These are phyloP conservation scores for Peromyscus attwateri DNA, from an alignment of 2,797 vertebrate genomes.

Conservation along the genomic window DNA sequence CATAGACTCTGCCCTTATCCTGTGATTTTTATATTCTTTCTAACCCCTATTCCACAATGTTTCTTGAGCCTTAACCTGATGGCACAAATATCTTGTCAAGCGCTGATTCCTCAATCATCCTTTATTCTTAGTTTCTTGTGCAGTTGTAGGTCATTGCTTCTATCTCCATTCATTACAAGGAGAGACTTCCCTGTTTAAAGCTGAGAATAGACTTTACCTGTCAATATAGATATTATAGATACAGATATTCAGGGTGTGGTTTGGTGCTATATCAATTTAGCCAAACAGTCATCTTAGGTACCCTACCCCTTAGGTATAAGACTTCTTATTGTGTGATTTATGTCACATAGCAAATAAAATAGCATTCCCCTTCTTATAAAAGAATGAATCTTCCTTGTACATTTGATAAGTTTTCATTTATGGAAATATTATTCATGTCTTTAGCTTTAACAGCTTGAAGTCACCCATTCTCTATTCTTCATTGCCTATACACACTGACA, in stretches of 20 bases:
- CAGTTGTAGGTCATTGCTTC: background rate
- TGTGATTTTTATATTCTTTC: background rate
- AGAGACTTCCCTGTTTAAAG: background rate
- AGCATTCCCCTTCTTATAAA: background rate
- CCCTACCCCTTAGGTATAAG: background rate
- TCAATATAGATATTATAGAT: too few species aligned
- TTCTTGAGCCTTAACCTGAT: background rate
- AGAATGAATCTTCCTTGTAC: background rate
- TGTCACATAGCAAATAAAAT: background rate
- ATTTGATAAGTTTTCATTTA: background rate
- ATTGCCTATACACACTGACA: background rate
- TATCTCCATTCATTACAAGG: background rate
- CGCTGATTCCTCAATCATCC: background rate
- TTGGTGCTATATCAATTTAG: background rate
- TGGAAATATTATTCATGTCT: conserved; percentile 28
- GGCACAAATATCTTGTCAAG: background rate
- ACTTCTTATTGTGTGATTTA: background rate
- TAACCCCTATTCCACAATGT: background rate
- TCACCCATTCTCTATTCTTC: conserved; percentile 15
- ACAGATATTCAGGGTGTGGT: background rate
- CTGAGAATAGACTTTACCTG: background rate
- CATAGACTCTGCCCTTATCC: background rate
- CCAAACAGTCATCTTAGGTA: background rate
- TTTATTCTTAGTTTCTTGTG: background rate
- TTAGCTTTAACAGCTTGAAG: conserved; percentile 11